phyloP scores from a whole-genome alignment of 2,888 invertebrate species.

The Monochamus alternatus region DNA sequence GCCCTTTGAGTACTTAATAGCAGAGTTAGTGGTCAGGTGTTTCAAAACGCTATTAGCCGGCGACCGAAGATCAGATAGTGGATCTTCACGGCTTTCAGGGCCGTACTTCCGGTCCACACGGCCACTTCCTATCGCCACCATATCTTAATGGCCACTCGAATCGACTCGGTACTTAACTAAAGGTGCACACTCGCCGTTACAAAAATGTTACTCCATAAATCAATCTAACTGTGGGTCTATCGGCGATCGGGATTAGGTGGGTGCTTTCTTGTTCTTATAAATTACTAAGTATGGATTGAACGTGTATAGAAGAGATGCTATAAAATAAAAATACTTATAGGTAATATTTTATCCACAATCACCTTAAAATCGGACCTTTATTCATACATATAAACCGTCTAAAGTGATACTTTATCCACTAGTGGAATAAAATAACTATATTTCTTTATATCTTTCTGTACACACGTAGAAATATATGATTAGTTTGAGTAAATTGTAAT shows the following conservation, averaged over 20 bases:
- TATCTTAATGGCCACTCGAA: constrained; percentile 63
- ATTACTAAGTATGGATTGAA: constrained; percentile 5
- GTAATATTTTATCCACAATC: too few species aligned
- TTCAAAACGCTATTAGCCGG: constrained; percentile 61
- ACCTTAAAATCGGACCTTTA: too few species aligned
- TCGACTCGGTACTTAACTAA: constrained; percentile 61
- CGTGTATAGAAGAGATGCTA: too few species aligned
- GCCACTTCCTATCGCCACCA: constrained; percentile 61
- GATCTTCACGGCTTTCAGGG: constrained; percentile 65
- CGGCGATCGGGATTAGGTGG: constrained; percentile 8
- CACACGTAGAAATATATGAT: too few species aligned
- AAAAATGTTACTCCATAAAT: constrained; percentile 51
- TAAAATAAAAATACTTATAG: too few species aligned
- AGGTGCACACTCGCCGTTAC: constrained; percentile 60
- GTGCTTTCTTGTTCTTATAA: constrained; percentile 16
- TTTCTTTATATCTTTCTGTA: too few species aligned
- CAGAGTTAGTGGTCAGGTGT: constrained; percentile 58
- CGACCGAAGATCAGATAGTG: constrained; percentile 61
- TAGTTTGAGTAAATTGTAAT: too few species aligned
- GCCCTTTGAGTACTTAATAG: not conserved
- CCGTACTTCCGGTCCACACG: constrained; percentile 64
- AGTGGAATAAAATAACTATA: too few species aligned
- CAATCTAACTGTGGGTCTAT: constrained; percentile 44
- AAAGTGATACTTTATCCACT: too few species aligned
- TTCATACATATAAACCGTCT: too few species aligned